Base-by-base conservation (phyloP, 1,140 invertebrate genomes). In the Periplaneta americana region DNA sequence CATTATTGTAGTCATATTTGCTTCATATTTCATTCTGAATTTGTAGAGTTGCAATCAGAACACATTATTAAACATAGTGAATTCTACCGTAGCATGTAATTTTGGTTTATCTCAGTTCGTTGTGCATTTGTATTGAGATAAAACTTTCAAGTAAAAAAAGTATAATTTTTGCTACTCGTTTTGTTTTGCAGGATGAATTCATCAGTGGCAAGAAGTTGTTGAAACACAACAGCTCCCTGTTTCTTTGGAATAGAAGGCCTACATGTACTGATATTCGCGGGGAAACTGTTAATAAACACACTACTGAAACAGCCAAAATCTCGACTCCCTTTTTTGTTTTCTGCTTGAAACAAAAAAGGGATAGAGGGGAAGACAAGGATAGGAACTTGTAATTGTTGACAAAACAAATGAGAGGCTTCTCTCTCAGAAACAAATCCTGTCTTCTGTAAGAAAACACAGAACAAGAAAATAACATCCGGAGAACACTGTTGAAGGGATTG, bases 301-400 rank as follows among this genome's bases (percentile, higher is more conserved):
- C 22, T 11, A 8, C 22, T 66, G 48, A 22, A 78, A 78, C 34
- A 31, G 77, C 4, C 28, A 28, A 37, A 37, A 78, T 78, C 77
- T 78, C 77, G 77, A 78, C 32, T 78, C 77, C 77, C 77, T 78
- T 78, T 78, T 78, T 78, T 78, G 77, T 78, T 78, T 78, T 78
- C 33, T 78, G 22, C 10, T 66, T 66, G 48, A 78, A 78, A 78
- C 77, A 78, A 78, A 78, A 78, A 37, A 78, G 77, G 77, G 77
- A 78, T 78, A 78, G 77, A 78, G 77, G 77, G 35, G 77, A 39
- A 35, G 35, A 78, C 77, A 78, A 17, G 39, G 34, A 34, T 36
- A 76, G 77, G n/a, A 78, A 66, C 48, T 66, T 5, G 39, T 15
- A 48, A 48, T 66, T 66, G 39, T 48, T 48, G 39, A 13, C 1